These are phyloP conservation scores for Anaspis maculata DNA, from an alignment of 2,888 invertebrate genomes.

Conservation along the genomic window DNA sequence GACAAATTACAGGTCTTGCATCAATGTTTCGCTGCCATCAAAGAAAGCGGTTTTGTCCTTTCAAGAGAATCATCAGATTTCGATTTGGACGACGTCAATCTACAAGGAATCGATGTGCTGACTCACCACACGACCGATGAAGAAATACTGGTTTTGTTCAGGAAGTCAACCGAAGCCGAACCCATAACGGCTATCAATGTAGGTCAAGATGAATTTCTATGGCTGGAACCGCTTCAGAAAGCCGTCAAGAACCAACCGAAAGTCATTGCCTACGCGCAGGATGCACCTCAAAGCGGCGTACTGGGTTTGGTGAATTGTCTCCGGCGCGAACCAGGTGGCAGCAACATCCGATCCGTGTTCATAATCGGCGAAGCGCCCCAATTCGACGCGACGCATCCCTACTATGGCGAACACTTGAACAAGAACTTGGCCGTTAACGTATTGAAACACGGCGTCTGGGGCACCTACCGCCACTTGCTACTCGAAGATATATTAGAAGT, in stretches of 20 bases:
- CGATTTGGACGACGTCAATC: slow-evolving; percentile 41
- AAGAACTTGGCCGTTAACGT: too few relatives aligned
- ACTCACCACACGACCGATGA: slow-evolving; percentile 44
- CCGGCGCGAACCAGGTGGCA: slow-evolving; percentile 49
- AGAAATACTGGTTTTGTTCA: slow-evolving; percentile 49
- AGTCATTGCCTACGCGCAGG: slow-evolving; percentile 56
- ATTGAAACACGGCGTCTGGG: too few relatives aligned
- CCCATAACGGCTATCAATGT: slow-evolving; percentile 9
- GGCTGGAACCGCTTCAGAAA: slow-evolving; percentile 46
- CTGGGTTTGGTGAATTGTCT: slow-evolving; percentile 69
- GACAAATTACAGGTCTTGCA: too few relatives aligned
- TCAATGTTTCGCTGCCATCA: slow-evolving; percentile 17
- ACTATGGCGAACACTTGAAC: too few relatives aligned
- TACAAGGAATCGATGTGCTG: slow-evolving; percentile 45
- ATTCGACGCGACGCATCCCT: slow-evolving; percentile 47
- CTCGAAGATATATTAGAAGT: slow-evolving; percentile 47
- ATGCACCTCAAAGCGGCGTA: slow-evolving; percentile 66
- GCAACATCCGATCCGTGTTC: slow-evolving; percentile 43
- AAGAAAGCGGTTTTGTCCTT: slow-evolving; percentile 53
- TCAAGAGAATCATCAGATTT: slow-evolving; percentile 50
- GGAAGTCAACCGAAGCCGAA: slow-evolving; percentile 38
- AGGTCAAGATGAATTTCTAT: slow-evolving; percentile 37
- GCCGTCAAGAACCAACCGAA: slow-evolving; percentile 19
- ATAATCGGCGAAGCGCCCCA: slow-evolving; percentile 55
- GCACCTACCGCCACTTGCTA: too few relatives aligned